phyloP scores from a whole-genome alignment of 1,140 invertebrate genomes.

The Lepidurus arcticus region DNA sequence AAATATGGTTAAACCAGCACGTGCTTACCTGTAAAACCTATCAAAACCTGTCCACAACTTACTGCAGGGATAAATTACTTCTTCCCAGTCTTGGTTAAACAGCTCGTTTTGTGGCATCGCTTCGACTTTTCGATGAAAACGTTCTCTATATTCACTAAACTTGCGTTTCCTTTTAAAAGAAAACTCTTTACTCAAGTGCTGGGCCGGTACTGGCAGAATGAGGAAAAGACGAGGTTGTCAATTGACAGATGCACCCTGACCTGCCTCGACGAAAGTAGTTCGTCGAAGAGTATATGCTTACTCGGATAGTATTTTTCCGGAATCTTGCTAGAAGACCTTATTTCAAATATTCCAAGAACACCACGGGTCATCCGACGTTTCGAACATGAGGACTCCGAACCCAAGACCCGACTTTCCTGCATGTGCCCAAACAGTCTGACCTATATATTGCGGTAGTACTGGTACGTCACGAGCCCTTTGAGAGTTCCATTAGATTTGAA shows the following conservation, averaged over 20 bases:
- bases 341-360: not conserved
- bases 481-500: no score
- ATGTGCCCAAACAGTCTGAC: no score
- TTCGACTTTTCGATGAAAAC: not conserved
- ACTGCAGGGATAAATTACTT: conserved; percentile 26
- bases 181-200: not conserved
- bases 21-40: conserved; percentile 27
- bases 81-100: conserved; percentile 26
- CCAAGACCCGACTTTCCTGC: no score
- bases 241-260: not conserved
- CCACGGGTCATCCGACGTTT: not conserved
- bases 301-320: not conserved
- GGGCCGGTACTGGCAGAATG: not conserved
- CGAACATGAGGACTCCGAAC: no score
- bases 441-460: no score
- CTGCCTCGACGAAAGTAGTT: not conserved
- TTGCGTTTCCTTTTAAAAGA: not conserved
- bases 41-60: conserved; percentile 27
- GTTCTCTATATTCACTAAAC: not conserved
- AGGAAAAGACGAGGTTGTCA: not conserved
- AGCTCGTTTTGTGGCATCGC: conserved; percentile 17
- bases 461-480: no score
- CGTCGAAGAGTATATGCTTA: not conserved
- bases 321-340: not conserved
- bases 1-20: not conserved